phyloP scores from a whole-genome alignment of 2,888 invertebrate genomes.

The Pogonocherus hispidulus region DNA sequence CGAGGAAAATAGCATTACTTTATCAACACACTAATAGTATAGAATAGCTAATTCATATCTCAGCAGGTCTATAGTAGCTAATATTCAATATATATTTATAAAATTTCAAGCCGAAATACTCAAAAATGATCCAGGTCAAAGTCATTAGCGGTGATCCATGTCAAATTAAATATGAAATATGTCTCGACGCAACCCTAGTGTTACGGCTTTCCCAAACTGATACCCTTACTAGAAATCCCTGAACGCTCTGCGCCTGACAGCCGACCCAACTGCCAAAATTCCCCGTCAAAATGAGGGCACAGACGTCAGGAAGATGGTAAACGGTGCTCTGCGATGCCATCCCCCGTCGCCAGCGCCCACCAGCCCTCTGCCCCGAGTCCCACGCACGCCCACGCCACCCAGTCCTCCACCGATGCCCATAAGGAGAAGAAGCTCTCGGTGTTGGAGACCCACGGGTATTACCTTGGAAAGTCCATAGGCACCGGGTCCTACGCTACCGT shows the following conservation, averaged over 20 bases:
- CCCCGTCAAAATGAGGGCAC: constrained; percentile 30
- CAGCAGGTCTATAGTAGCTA: too few relatives aligned
- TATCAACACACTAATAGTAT: too few relatives aligned
- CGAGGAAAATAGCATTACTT: too few relatives aligned
- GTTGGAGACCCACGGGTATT: constrained; percentile 83
- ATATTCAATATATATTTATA: too few relatives aligned
- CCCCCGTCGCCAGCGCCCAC: constrained; percentile 62
- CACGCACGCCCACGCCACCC: constrained; percentile 41
- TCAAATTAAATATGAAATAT: too few relatives aligned
- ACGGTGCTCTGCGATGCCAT: constrained; percentile 55
- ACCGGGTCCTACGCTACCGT: constrained; percentile 89
- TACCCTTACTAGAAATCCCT: too few relatives aligned
- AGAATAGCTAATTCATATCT: too few relatives aligned
- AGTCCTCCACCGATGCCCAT: constrained; percentile 55
- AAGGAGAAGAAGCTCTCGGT: constrained; percentile 72
- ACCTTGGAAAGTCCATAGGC: constrained; percentile 82
- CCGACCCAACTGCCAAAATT: constrained; percentile 30
- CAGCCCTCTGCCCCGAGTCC: constrained; percentile 52
- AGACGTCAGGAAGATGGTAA: constrained; percentile 35
- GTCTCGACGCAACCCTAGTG: too few relatives aligned
- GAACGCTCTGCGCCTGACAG: not conserved
- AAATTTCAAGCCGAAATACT: too few relatives aligned
- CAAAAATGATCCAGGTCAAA: too few relatives aligned
- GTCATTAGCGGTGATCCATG: too few relatives aligned
- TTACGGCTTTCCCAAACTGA: too few relatives aligned